Conservation (phyloP, 2,113 vertebrate genomes). For the Quiscalus mexicanus region DNA sequence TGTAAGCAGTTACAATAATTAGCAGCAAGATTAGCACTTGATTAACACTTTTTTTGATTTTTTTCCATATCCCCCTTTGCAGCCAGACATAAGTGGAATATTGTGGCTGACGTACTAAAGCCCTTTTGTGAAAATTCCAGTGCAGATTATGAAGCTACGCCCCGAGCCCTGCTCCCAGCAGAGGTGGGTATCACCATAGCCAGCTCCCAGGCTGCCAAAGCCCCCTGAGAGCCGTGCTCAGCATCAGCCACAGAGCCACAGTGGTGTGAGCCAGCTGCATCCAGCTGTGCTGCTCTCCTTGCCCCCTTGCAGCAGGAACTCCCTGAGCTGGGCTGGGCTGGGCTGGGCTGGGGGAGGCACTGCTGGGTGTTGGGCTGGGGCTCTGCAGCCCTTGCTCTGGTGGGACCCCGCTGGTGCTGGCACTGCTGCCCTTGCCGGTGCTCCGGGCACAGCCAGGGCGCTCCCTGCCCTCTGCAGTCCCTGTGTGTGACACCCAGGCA, state of each 20-base stretch:
- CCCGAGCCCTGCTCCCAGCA: not conserved
- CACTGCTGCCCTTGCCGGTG: accelerated
- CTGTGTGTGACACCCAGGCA: not conserved
- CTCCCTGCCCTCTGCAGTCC: not conserved
- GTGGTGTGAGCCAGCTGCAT: not conserved
- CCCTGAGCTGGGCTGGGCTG: not conserved
- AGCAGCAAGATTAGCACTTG: conserved; percentile 33
- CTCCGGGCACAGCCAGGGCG: too few species aligned
- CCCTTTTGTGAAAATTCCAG: not conserved
- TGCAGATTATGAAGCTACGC: not conserved
- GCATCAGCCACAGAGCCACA: accelerated
- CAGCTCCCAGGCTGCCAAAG: not conserved
- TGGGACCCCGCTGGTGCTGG: not conserved
- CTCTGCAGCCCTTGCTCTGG: not conserved
- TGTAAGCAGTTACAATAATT: conserved; percentile 50
- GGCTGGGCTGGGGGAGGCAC: too few species aligned
- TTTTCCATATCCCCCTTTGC: not conserved
- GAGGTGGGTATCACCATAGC: not conserved
- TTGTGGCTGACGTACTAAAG: not conserved
- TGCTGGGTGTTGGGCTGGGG: too few species aligned
- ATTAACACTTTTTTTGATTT: not conserved
- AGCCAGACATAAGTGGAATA: not conserved
- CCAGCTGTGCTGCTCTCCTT: not conserved
- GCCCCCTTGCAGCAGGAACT: not conserved
- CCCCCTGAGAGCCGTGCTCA: accelerated